Base-by-base conservation (phyloP, 2,888 invertebrate species). In the Diploptera punctata region DNA sequence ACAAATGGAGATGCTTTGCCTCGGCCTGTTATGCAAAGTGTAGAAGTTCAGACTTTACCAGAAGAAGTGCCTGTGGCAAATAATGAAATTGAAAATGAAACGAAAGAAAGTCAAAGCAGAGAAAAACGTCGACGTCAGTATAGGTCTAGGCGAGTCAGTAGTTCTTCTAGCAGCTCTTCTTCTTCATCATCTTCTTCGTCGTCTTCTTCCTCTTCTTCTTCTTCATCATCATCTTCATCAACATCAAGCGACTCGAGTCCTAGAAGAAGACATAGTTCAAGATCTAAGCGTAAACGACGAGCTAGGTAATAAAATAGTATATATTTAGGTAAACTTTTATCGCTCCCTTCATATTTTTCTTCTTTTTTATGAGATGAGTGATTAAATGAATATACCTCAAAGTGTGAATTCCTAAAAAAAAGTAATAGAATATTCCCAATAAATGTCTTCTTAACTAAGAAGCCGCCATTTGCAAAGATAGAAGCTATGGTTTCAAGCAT, bases 41-140 rank as follows among this genome's bases (percentile, higher is more conserved):
- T 79, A 3, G 79, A 77, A 21, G 78, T 79, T 24, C 82, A 82
- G 72, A 82, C 82, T 0, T 76, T 65, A 18, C 47, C 52, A 68
- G 71, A 44, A 75, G 76, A 76, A 76, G 74, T 16, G 43, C 52
- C 24, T 72, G 16, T 43, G 5, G 13, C n/a, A 47, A 19, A 9
- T 10, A 18, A 10, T 16, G 29, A 38, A 24, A 21, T 67, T 31
- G 16, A 18, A 19, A 71, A 61, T 5, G 62, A 62, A 19, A 43
- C 68, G 78, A 76, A 24, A 44, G 71, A 74, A 10, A 72, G 72
- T 38, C 60, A 61, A n/a, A 52, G 62, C 54, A 75, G 67, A 26
- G 77, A 78, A 31, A 72, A 73, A 29, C 77, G 76, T 52, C 78
- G 79, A 70, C 75, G 76, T 52, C 77, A 77, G 16, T 78, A 77